Evolutionary conservation across 2,888 invertebrate species (phyloP), one percentile per base, ranked within the genome.

Genomic region (Vesta saturnalis): DNA sequence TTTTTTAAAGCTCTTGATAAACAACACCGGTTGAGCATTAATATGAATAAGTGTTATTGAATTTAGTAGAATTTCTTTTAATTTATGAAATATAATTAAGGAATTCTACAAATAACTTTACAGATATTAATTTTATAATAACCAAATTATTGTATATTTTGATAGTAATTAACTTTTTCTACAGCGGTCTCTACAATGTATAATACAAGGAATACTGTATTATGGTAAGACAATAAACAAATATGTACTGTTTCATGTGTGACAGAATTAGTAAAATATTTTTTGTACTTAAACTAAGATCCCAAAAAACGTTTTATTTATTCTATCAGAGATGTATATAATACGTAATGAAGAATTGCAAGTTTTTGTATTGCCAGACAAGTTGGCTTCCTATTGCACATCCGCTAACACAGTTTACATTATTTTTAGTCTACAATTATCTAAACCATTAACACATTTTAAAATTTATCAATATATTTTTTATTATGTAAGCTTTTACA

Each of bases 221-320:
- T n/a, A 39, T 39, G n/a, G 39, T 39, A 39, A 39, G 39, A n/a
- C 39, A 39, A 39, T 39, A 39, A n/a, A 39, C 39, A 39, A 39
- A 39, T 10, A 39, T n/a, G 39, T n/a, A 39, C n/a, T n/a, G n/a
- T n/a, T n/a, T n/a, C n/a, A 39, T 39, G 39, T 39, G 39, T 39
- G 39, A 39, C 39, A n/a, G 39, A 39, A 39, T 39, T 39, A 6
- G n/a, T 39, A 2, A 39, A 39, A 8, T n/a, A 39, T n/a, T 39
- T 39, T 39, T 39, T 39, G 39, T 39, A 2, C 8, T n/a, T 39
- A n/a, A 39, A 39, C n/a, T 39, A 39, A 39, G 39, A 4, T 39
- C 12, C n/a, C n/a, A 39, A 39, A n/a, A 39, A 39, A 39, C 39
- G 12, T 39, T 39, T 39, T 39, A 39, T 39, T 39, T 39, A 39